These are phyloP conservation scores for Aphodius sticticus DNA, from an alignment of 2,888 invertebrate genomes.

Conservation along the genomic window DNA sequence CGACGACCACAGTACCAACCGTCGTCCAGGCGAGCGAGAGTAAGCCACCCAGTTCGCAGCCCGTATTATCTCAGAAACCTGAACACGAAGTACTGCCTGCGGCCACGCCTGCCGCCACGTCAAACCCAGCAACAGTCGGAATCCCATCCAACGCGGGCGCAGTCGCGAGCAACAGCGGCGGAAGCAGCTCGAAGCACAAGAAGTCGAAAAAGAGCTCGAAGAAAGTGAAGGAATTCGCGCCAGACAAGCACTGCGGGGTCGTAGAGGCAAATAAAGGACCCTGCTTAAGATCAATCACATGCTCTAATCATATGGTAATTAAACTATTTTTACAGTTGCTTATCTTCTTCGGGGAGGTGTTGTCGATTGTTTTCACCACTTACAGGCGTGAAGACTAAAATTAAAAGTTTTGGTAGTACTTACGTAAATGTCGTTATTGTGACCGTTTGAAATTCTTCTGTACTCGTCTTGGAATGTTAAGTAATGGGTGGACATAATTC, in stretches of 20 bases:
- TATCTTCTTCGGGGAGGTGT: constrained; percentile 13
- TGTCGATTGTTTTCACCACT: background rate
- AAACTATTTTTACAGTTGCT: constrained; percentile 25
- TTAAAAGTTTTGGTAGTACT: background rate
- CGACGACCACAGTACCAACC: constrained; percentile 18
- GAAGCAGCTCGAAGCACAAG: constrained; percentile 41
- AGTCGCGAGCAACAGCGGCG: constrained; percentile 31
- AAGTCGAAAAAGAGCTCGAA: constrained; percentile 48
- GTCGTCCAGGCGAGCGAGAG: constrained; percentile 9
- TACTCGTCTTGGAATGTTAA: too few species aligned
- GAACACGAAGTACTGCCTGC: constrained; percentile 33
- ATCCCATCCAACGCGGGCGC: constrained; percentile 32
- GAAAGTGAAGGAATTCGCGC: constrained; percentile 71
- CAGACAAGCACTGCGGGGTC: constrained; percentile 86
- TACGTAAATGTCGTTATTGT: constrained; percentile 10
- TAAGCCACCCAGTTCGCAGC: constrained; percentile 26
- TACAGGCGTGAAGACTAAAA: background rate
- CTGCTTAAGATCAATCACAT: constrained; percentile 82
- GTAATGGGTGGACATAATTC: too few species aligned
- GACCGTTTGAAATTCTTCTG: too few species aligned
- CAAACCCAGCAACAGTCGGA: constrained; percentile 35
- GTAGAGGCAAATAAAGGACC: constrained; percentile 74
- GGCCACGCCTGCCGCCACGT: constrained; percentile 34
- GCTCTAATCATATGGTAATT: constrained; percentile 55
- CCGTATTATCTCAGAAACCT: constrained; percentile 40